Conservation (phyloP, 1,140 invertebrate genomes). For the Tetramorium parvispinum region DNA sequence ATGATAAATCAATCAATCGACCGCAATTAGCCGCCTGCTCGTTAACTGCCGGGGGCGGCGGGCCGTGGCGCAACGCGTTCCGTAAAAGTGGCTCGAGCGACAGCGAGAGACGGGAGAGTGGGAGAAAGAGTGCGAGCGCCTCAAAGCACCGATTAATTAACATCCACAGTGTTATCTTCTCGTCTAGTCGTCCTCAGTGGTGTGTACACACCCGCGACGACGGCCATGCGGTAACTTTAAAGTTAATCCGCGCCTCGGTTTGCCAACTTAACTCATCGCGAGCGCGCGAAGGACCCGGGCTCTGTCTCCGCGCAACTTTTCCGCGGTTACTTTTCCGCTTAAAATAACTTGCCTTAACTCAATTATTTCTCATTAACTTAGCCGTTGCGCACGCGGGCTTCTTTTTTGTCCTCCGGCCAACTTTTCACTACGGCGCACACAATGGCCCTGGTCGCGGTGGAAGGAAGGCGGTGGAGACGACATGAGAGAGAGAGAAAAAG, state of each 20-base stretch:
- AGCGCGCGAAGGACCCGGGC: conserved; percentile 15
- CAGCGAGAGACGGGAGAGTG: not conserved
- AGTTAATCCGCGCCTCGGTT: conserved; percentile 62
- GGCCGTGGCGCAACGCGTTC: not conserved
- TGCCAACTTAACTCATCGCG: conserved; percentile 53
- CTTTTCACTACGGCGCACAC: conserved; percentile 61
- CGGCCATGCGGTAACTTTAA: conserved; percentile 48
- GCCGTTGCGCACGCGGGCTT: conserved; percentile 31
- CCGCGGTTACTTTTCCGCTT: conserved; percentile 73
- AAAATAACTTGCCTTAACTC: conserved; percentile 75
- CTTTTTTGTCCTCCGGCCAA: conserved; percentile 63
- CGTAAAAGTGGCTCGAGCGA: conserved; percentile 1
- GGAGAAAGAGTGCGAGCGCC: not conserved
- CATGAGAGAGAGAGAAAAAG: no score
- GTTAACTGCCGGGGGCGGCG: conserved; percentile 51
- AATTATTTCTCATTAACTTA: conserved; percentile 75
- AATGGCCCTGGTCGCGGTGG: conserved; percentile 35
- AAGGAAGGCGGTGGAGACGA: conserved; percentile 6
- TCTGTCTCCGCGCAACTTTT: conserved; percentile 60
- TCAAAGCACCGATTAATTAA: conserved; percentile 57
- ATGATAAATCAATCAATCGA: conserved; percentile 53
- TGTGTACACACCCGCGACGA: conserved; percentile 23
- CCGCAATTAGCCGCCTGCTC: conserved; percentile 63
- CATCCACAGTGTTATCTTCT: conserved; percentile 43
- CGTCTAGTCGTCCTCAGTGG: not conserved